Evolutionary conservation across 2,888 invertebrate species (phyloP).

Genomic region (Stenodera caucasica): DNA sequence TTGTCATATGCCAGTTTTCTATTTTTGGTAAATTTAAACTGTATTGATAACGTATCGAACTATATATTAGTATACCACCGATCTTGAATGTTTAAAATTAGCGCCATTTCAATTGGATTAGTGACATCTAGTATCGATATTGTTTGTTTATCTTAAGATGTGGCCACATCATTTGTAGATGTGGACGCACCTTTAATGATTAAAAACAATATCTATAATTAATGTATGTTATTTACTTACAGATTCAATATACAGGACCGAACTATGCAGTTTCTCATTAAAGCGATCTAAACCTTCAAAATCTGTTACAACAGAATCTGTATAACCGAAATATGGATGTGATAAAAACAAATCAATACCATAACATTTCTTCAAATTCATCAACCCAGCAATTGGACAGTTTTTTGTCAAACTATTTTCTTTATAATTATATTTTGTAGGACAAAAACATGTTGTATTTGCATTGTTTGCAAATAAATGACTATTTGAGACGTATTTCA

Average conservation of each 20-base stretch:
- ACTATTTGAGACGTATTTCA: background rate
- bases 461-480: background rate
- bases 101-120: background rate
- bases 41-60: background rate
- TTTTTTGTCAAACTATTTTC: background rate
- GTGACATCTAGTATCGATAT: background rate
- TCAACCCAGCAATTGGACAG: conserved; percentile 4
- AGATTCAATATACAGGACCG: background rate
- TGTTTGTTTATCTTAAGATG: too few relatives aligned
- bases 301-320: background rate
- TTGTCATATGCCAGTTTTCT: background rate
- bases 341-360: conserved; percentile 3
- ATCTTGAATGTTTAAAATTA: background rate
- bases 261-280: background rate
- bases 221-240: too few relatives aligned
- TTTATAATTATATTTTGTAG: background rate
- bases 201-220: too few relatives aligned
- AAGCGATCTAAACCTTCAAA: background rate
- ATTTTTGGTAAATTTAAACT: background rate
- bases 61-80: background rate
- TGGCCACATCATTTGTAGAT: too few relatives aligned
- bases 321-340: background rate
- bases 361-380: background rate
- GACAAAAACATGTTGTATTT: background rate
- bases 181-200: too few relatives aligned